Evolutionary conservation across 2,888 invertebrate genomes (phyloP).

Genomic region (Liopterus haemorrhoidalis): DNA sequence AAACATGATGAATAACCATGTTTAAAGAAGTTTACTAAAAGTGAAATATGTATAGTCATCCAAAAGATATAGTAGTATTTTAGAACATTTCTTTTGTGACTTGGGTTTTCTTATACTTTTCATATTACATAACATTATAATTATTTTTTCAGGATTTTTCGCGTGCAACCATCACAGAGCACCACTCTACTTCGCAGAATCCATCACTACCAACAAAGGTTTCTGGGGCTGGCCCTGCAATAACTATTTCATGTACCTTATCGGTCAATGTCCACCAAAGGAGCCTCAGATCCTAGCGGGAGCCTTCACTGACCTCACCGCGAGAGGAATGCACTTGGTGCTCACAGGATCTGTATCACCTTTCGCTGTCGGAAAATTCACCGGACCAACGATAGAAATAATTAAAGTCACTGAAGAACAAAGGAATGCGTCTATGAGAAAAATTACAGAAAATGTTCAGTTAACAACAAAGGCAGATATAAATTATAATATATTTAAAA

Average conservation of each 20-base stretch:
- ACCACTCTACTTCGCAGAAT: constrained; percentile 59
- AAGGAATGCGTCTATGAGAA: constrained; percentile 1
- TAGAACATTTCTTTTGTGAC: too few species aligned
- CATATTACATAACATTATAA: constrained; percentile 10
- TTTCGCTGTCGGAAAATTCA: constrained; percentile 56
- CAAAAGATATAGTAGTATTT: too few species aligned
- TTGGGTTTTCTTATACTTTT: constrained; percentile 1
- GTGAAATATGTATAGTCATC: too few species aligned
- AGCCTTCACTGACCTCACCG: constrained; percentile 43
- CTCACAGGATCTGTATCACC: constrained; percentile 52
- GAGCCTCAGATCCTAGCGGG: constrained; percentile 49
- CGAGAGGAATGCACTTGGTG: constrained; percentile 52
- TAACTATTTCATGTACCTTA: constrained; percentile 52
- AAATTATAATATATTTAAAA: neutral
- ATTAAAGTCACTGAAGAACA: constrained; percentile 16
- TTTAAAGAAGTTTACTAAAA: too few species aligned
- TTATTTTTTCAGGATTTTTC: constrained; percentile 48
- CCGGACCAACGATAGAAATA: constrained; percentile 42
- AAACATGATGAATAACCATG: neutral
- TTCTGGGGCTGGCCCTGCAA: constrained; percentile 64
- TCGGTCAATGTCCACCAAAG: constrained; percentile 54
- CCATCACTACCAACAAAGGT: constrained; percentile 54
- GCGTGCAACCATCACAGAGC: constrained; percentile 61
- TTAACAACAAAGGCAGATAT: constrained; percentile 2
- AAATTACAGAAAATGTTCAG: constrained; percentile 1